Evolutionary conservation across 2,113 vertebrate genomes (phyloP), one percentile per base, ranked within the genome.

Genomic region (Oncorhynchus keta): DNA sequence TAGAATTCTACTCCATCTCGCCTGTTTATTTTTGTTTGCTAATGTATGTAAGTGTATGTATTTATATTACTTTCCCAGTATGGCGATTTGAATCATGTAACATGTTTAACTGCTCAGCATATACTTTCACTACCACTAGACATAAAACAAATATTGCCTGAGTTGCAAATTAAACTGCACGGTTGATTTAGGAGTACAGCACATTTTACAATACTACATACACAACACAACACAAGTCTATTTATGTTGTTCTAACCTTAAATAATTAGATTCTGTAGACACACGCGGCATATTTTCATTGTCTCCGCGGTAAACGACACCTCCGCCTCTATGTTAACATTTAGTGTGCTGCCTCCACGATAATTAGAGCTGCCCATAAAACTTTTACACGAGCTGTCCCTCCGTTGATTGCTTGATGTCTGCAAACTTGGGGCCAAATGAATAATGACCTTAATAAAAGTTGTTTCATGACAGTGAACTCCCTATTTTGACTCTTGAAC

Each of bases 331-430:
- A 45, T 69, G 68, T 70, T 70, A 49, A 70, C 45, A 51, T 70
- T 75, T 61, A 75, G 67, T 72, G 32, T 32, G n/a, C 68, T 49
- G 35, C 71, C 48, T 79, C 74, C 26, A 49, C 32, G 62, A 61
- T 70, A 74, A 74, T 81, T 77, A 74, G 45, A 66, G 59, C 22
- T 73, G 55, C 55, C 61, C 16, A n/a, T 74, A 68, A 74, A 79
- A 49, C 26, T 74, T 79, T 81, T 77, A 72, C 72, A 64, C 28
- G 55, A 35, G 61, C 48, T 14, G 39, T 26, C 24, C 68, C 45
- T 51, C 13, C n/a, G 12, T 49, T 70, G 68, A 70, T 51, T 51
- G 68, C 45, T 72, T 83, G 67, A 79, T 72, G 62, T 79, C 68
- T 45, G 59, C 24, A 5, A 45, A 70, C 20, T 73, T 22, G 70